Evolutionary conservation across 2,888 invertebrate genomes (phyloP), one percentile per base, ranked within the genome.

Genomic region (Andrena minutula): DNA sequence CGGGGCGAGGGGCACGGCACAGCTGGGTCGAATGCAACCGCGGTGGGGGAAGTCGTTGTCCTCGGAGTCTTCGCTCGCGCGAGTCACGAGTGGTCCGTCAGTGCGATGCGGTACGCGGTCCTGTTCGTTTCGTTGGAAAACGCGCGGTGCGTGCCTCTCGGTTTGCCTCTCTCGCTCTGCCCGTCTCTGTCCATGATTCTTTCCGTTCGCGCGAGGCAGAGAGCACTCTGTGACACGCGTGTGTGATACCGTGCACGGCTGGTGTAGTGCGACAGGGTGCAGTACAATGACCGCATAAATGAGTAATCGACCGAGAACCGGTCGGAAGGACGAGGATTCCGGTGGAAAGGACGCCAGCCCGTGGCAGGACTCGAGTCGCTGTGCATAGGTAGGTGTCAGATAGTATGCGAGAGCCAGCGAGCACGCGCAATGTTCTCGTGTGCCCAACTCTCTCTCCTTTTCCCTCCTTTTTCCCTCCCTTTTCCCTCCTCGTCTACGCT

Each of bases 1-100:
- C 60, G 61, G 32, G 10, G 56, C 49, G 66, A 83, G 82, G 83
- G 78, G 82, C 74, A 76, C 73, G 80, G 82, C 77, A 88, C 85
- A 88, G 86, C 85, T 88, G 83, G 86, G 89, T 89, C 88, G 89
- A 89, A 87, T 72, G 74, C 76, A 73, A 60, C 16, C 28, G 61
- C 56, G 69, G 88, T 78, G 86, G 90, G 90, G 89, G 90, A 90
- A 91, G 91, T 91, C 91, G 91, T 91, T 91, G 91, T 91, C 91
- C 91, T 91, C 91, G 91, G 90, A 87, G 90, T 89, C 87, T 88
- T 89, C 87, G 88, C 87, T 85, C 90, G 89, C 87, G 84, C 88
- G 89, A 87, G 85, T 83, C 86, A 86, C 88, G 86, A 86, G 82
- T 87, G 83, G 82, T 82, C 68, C 78, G 82, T 78, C 91, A 91